Evolutionary conservation across 2,113 vertebrate genomes (phyloP), one percentile per base, ranked within the genome.

Genomic region (Zeus faber): DNA sequence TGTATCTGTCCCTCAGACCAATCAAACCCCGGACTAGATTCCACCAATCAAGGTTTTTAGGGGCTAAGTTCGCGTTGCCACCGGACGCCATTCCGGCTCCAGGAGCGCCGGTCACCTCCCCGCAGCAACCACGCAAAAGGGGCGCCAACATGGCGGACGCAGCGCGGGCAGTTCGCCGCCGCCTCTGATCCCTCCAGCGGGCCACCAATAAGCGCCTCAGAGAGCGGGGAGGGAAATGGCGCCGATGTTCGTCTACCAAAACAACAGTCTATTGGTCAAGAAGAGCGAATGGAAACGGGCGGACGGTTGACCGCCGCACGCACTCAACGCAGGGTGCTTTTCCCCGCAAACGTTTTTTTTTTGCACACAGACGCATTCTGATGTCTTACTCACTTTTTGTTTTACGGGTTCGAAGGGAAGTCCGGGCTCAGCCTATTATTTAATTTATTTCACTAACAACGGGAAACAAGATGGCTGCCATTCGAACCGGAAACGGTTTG

Each of bases 1-100:
- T 86, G 84, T 86, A 87, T 91, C 77, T 90, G 89, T 91, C 89
- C 85, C 89, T 91, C 90, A 91, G 91, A 92, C 91, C 91, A 92
- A 92, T 92, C 91, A 92, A 90, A 92, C 91, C 89, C 86, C 88
- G 89, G 88, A 89, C 91, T 88, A 88, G 86, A 91, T 91, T 92
- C 91, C 91, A 92, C 91, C 91, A 92, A 92, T 92, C 90, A 91
- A 91, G 88, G 82, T 89, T 91, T 90, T 85, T 85, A 89, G 79
- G 40, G n/a, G 84, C 79, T 86, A 83, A 74, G 77, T 73, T 84
- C 78, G 84, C 84, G 86, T 54, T 68, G 90, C 80, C 87, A 89
- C 86, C 62, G 74, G 51, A n/a, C 83, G 78, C 87, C 90, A 91
- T 91, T 91, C 76, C 67, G 88, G 87, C 17, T 80, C 88, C 10